Evolutionary conservation across 2,797 vertebrate genomes (phyloP), one percentile per base, ranked within the genome.

Genomic region (Momotus momota): DNA sequence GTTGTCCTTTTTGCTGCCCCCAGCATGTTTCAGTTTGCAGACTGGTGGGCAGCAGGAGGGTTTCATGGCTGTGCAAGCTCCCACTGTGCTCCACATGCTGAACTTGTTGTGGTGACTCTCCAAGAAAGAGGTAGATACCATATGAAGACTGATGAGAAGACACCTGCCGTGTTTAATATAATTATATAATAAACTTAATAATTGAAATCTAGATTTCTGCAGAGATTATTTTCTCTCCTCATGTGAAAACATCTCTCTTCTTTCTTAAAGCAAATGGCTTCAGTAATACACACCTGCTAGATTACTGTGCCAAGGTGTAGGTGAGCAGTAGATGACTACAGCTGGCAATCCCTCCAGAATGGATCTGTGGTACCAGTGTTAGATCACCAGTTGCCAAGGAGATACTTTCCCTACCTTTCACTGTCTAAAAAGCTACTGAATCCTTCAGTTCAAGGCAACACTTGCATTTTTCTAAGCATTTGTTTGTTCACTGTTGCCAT

Each of bases 301-400:
- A 40, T 71, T 29, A 16, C 33, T 0, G 0, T 57, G 65, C 35
- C 51, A 58, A 19, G 33, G 15, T 1, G 0, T 38, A 43, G 6
- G 9, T 65, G 27, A 92, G 66, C 43, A 84, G 33, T 5, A n/a
- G 62, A 10, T 52, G 33, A 38, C 27, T 91, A 33, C 18, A 80
- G 55, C 5, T 60, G 64, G 31, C n/a, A 87, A 64, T 46, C 64
- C 46, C 38, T 61, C 43, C 52, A 51, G 54, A 52, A 38, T 7
- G 6, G 38, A 69, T 67, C 61, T 51, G 16, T 26, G 49, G 46
- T 57, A 71, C 15, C 48, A 45, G 29, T 27, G 9, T 38, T 60
- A 51, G 38, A 31, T 52, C n/a, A 70, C 27, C 57, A 23, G 29
- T 19, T 70, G 20, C 29, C 33, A 49, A 52, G 48, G 43, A 62